Evolutionary conservation across 2,888 invertebrate species (phyloP).

Genomic region (Agonopterix arenella): DNA sequence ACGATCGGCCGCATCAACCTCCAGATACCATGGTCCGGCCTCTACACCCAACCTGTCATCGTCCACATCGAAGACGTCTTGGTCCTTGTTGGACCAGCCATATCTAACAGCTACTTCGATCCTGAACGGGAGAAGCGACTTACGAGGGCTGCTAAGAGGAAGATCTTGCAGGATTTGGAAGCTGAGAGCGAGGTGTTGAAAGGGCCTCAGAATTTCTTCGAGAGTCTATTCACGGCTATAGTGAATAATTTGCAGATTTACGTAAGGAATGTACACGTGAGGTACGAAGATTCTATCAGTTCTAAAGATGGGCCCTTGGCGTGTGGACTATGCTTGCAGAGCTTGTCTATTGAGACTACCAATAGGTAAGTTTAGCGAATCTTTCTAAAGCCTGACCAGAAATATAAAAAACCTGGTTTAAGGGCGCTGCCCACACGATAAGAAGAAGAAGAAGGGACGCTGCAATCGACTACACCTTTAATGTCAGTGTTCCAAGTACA

Average conservation of each 20-base stretch:
- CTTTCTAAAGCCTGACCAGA: too few species aligned
- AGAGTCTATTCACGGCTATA: conserved; percentile 84
- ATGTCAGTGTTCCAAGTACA: too few species aligned
- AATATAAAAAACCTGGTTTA: too few species aligned
- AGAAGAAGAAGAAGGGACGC: too few species aligned
- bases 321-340: conserved; percentile 86
- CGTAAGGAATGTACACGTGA: conserved; percentile 85
- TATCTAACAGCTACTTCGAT: conserved; percentile 81
- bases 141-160: conserved; percentile 83
- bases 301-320: conserved; percentile 81
- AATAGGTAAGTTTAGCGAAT: conserved; percentile 75
- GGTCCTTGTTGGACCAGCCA: conserved; percentile 85
- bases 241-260: conserved; percentile 89
- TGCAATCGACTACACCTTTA: too few species aligned
- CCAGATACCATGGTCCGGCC: conserved; percentile 87
- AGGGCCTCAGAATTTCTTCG: conserved; percentile 81
- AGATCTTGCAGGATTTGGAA: conserved; percentile 82
- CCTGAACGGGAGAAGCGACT: conserved; percentile 84
- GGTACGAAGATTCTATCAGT: conserved; percentile 86
- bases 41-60: conserved; percentile 84
- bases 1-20: conserved; percentile 85
- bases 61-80: conserved; percentile 87
- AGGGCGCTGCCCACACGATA: too few species aligned
- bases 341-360: conserved; percentile 86
- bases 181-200: conserved; percentile 76